A percentile compares a stretch with the other conserved stretches of the same genome.
Conservation (phyloP, 2,113 vertebrate species). For the Paradoxurus hermaphroditus region DNA sequence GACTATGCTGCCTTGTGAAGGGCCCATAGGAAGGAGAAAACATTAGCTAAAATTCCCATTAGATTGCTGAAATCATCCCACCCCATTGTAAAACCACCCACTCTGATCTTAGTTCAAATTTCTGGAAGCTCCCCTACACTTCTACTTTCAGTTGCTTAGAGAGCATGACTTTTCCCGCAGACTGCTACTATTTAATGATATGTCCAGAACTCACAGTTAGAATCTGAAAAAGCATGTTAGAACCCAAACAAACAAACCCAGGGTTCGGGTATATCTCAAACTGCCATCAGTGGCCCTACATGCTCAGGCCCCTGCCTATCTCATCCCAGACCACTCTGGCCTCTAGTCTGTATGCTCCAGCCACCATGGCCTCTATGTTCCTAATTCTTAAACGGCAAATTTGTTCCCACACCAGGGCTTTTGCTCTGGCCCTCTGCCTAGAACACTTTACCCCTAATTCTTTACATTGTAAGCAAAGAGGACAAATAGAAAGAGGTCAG, state of each 20-base stretch:
- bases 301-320: not conserved
- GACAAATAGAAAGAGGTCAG: not conserved
- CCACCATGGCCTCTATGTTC: not conserved
- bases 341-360: not conserved
- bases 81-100: not conserved
- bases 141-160: not conserved
- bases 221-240: not conserved
- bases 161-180: not conserved
- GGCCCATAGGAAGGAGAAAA: not conserved
- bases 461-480: not conserved
- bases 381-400: conserved; percentile 3
- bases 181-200: not conserved
- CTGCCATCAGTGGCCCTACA: not conserved
- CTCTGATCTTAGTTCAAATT: not conserved
- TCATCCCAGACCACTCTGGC: not conserved
- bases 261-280: not conserved
- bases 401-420: not conserved
- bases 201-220: not conserved
- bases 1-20: not conserved
- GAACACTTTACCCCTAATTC: not conserved
- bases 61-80: not conserved
- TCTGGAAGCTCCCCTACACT: not conserved
- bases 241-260: not conserved
- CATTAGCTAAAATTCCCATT: not conserved
- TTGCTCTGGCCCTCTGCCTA: conserved; percentile 6